phyloP scores from a whole-genome alignment of 2,797 vertebrate genomes.

The Enteromius fasciolatus region DNA sequence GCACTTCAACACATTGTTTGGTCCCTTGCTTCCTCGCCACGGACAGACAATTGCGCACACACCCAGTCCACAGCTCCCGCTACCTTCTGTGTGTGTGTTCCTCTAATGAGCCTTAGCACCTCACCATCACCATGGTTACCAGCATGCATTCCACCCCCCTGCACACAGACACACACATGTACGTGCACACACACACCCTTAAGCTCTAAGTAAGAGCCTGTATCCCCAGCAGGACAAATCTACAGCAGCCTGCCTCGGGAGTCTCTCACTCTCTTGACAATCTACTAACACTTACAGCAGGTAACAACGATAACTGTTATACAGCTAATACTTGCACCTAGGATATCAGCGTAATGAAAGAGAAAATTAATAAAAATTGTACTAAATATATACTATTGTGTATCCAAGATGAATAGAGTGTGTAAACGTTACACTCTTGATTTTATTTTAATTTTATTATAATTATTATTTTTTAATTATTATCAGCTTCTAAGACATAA shows the following conservation, averaged over 20 bases:
- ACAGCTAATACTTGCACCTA: slow-evolving; percentile 1
- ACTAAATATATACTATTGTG: background rate
- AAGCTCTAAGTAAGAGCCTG: slow-evolving; percentile 42
- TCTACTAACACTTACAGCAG: slow-evolving; percentile 44
- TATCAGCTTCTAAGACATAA: background rate
- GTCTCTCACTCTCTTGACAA: slow-evolving; percentile 36
- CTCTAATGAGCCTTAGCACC: slow-evolving; percentile 57
- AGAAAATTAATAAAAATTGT: background rate
- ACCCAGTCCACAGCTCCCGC: slow-evolving; percentile 5
- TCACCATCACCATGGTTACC: slow-evolving; percentile 60
- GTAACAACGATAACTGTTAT: background rate
- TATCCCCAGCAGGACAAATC: slow-evolving; percentile 57
- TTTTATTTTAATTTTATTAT: background rate
- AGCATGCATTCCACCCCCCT: slow-evolving; percentile 35
- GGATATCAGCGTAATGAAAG: background rate
- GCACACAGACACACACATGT: slow-evolving; percentile 35
- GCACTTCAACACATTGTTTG: slow-evolving; percentile 36
- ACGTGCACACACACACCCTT: background rate
- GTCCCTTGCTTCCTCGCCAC: slow-evolving; percentile 19
- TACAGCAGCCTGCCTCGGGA: slow-evolving; percentile 50
- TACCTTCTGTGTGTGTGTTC: slow-evolving; percentile 44
- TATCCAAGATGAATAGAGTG: background rate
- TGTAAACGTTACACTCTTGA: background rate
- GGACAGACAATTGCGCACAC: slow-evolving; percentile 3
- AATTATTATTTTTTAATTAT: background rate